These are phyloP conservation scores for Monoplex corrugatus DNA, from an alignment of 2,888 invertebrate species.

Conservation along the genomic window DNA sequence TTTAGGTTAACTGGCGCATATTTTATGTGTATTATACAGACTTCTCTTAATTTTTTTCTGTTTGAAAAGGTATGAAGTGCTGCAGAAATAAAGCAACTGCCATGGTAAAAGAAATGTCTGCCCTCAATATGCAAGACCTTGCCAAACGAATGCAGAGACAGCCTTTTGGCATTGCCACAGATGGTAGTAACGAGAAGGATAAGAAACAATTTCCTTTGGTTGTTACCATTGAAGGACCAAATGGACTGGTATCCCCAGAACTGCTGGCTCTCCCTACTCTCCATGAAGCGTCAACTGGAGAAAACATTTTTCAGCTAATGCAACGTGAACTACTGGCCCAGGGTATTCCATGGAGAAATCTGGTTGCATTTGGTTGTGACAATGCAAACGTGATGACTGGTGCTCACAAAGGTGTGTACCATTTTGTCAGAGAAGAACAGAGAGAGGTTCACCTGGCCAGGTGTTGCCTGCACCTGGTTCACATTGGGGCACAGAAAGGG, in stretches of 20 bases:
- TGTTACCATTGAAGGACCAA: neutral
- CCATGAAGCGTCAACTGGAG: neutral
- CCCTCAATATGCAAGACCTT: neutral
- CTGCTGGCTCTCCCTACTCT: neutral
- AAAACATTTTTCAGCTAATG: constrained; percentile 44
- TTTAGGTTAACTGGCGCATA: too few species aligned
- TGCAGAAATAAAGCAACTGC: constrained; percentile 26
- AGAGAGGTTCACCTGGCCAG: constrained; percentile 38
- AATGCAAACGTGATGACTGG: constrained; percentile 59
- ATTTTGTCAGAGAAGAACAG: constrained; percentile 50
- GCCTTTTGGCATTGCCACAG: constrained; percentile 43
- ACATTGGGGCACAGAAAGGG: constrained; percentile 45
- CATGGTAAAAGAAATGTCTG: neutral
- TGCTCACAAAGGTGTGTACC: neutral
- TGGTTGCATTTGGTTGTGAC: constrained; percentile 57
- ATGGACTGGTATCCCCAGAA: neutral
- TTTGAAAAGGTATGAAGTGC: neutral
- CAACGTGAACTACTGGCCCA: neutral
- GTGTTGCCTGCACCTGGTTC: constrained; percentile 42
- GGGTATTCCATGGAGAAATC: constrained; percentile 52
- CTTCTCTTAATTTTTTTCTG: neutral
- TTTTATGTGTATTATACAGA: too few species aligned
- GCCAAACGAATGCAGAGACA: neutral
- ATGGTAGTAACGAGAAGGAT: constrained; percentile 50
- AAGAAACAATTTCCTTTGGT: constrained; percentile 6